These are phyloP conservation scores for Eustalomyia histrio DNA, from an alignment of 2,888 invertebrate genomes.

Conservation along the genomic window DNA sequence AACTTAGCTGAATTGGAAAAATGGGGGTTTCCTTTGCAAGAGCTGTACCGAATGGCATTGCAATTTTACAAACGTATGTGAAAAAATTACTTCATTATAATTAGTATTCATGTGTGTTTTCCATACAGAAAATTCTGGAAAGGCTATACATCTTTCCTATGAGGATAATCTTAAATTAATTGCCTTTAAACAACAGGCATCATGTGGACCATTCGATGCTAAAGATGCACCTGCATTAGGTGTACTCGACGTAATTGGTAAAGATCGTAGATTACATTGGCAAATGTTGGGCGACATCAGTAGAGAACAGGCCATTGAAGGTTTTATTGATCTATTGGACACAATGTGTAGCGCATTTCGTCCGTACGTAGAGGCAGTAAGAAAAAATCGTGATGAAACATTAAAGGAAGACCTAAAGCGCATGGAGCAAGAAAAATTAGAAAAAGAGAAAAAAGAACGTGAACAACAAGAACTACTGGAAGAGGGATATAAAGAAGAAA, in stretches of 20 bases:
- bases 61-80: conserved; percentile 94
- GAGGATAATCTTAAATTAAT: conserved; percentile 95
- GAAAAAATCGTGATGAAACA: conserved; percentile 91
- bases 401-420: conserved; percentile 80
- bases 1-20: conserved; percentile 76
- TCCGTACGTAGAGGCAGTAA: conserved; percentile 94
- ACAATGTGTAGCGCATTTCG: conserved; percentile 93
- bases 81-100: too few relatives aligned
- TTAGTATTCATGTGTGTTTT: neutral
- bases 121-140: conserved; percentile 94
- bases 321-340: conserved; percentile 93
- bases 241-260: conserved; percentile 96
- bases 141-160: conserved; percentile 95
- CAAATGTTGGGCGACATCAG: conserved; percentile 92
- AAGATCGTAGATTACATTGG: conserved; percentile 96
- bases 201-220: conserved; percentile 89
- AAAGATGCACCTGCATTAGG: conserved; percentile 90
- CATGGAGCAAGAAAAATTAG: conserved; percentile 74
- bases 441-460: conserved; percentile 70
- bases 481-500: conserved; percentile 76
- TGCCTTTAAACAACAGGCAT: conserved; percentile 94
- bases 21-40: conserved; percentile 86
- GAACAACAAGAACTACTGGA: conserved; percentile 73
- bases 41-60: conserved; percentile 93
- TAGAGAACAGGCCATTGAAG: conserved; percentile 92